A percentile compares a stretch with the other conserved stretches of the same genome.
Conservation (phyloP, 2,113 vertebrate genomes). For the Erinaceus europaeus region DNA sequence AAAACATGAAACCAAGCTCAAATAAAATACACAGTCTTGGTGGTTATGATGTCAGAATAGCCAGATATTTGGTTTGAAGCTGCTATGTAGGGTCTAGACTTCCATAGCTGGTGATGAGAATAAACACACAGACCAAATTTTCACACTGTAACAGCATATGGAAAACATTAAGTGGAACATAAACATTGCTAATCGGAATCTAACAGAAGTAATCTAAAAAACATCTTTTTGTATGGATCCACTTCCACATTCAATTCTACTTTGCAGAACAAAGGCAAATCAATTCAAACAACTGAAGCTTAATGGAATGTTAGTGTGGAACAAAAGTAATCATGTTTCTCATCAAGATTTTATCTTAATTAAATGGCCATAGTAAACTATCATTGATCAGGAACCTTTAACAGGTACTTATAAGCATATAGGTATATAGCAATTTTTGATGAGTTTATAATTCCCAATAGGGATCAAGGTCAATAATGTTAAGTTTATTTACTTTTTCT, state of each 20-base stretch:
- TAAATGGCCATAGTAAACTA: conserved; percentile 27
- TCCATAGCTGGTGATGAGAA: conserved; percentile 64
- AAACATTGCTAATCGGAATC: conserved; percentile 62
- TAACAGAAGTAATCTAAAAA: conserved; percentile 55
- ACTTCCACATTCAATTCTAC: background rate
- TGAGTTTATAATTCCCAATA: conserved; percentile 34
- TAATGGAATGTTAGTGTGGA: conserved; percentile 30
- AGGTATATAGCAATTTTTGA: background rate
- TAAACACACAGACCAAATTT: conserved; percentile 41
- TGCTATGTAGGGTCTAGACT: conserved; percentile 44
- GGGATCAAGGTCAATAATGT: conserved; percentile 47
- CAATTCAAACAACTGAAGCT: background rate
- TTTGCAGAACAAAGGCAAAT: background rate
- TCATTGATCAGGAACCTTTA: conserved; percentile 51
- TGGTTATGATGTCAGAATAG: conserved; percentile 13
- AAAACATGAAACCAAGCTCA: conserved; percentile 40
- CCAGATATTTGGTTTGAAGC: conserved; percentile 59
- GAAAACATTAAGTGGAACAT: conserved; percentile 64
- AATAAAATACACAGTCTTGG: conserved; percentile 46
- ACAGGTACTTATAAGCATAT: background rate
- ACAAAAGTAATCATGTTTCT: conserved; percentile 20
- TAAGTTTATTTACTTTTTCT: conserved; percentile 44
- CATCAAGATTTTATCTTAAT: conserved; percentile 14
- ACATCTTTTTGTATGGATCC: background rate
- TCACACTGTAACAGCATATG: conserved; percentile 50